A percentile compares a stretch with the other conserved stretches of the same genome.
Conservation (phyloP, 2,888 invertebrate genomes). For the Bellardia pandia region DNA sequence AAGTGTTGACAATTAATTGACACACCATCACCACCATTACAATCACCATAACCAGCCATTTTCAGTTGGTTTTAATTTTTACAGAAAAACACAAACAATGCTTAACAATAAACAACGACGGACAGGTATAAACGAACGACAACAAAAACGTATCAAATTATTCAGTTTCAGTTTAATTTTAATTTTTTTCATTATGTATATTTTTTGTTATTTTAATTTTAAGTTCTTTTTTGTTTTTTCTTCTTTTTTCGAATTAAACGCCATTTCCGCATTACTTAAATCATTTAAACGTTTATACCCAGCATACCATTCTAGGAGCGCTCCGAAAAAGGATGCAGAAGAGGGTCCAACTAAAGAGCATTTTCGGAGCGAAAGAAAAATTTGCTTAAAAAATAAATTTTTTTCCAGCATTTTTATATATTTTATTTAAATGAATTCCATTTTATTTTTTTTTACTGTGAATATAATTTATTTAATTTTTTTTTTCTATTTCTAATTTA, state of each 20-base stretch:
- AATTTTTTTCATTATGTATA: slow-evolving; percentile 16
- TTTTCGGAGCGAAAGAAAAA: too few relatives aligned
- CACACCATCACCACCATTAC: slow-evolving; percentile 43
- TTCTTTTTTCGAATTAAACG: slow-evolving; percentile 58
- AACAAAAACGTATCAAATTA: slow-evolving; percentile 43
- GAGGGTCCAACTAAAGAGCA: too few relatives aligned
- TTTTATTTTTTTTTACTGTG: too few relatives aligned
- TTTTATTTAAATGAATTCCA: too few relatives aligned
- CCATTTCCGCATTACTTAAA: slow-evolving; percentile 69
- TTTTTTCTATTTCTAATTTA: too few relatives aligned
- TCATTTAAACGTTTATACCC: slow-evolving; percentile 21
- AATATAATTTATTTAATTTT: too few relatives aligned
- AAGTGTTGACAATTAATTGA: slow-evolving; percentile 68
- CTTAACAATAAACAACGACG: not conserved
- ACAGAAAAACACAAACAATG: slow-evolving; percentile 16
- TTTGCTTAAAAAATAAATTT: too few relatives aligned
- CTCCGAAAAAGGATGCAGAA: too few relatives aligned
- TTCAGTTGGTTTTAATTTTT: slow-evolving; percentile 33
- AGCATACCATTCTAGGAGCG: too few relatives aligned
- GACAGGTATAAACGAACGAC: not conserved
- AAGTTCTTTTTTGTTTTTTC: slow-evolving; percentile 36
- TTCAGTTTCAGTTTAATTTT: slow-evolving; percentile 53
- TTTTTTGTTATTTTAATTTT: slow-evolving; percentile 28
- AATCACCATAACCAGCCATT: slow-evolving; percentile 3
- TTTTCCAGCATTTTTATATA: too few relatives aligned